A percentile compares a stretch with the other conserved stretches of the same genome.
These are phyloP conservation scores for Anolis apletophallus DNA, from an alignment of 2,797 vertebrate genomes.

Conservation along the genomic window DNA sequence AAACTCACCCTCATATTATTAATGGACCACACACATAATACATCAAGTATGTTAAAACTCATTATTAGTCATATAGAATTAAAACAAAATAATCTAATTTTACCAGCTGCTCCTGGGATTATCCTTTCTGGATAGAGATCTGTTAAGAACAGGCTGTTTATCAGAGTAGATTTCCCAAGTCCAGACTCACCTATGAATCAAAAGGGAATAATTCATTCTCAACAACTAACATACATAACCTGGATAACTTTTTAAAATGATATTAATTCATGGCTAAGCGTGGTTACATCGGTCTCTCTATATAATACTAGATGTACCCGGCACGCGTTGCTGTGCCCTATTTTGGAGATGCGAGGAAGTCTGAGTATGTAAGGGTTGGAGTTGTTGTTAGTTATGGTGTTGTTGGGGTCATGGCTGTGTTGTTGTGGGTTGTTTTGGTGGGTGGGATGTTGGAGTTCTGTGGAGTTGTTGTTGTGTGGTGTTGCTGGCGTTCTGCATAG, in stretches of 20 bases:
- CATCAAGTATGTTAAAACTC: background rate
- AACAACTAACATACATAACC: background rate
- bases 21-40: background rate
- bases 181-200: constrained; percentile 91
- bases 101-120: constrained; percentile 97
- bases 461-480: too few species aligned
- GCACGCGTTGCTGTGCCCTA: too few species aligned
- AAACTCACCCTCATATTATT: background rate
- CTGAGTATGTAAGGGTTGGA: too few species aligned
- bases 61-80: background rate
- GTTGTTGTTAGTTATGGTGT: too few species aligned
- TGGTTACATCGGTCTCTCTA: background rate
- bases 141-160: constrained; percentile 98
- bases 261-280: background rate
- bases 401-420: too few species aligned
- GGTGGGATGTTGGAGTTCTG: too few species aligned
- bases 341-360: too few species aligned
- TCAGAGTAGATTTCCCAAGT: constrained; percentile 96
- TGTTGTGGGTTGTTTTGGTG: too few species aligned
- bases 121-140: constrained; percentile 97
- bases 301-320: too few species aligned
- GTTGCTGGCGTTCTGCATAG: too few species aligned
- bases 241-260: background rate
- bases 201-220: constrained; percentile 37
- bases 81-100: constrained; percentile 16